Percentiles rank a stretch among this genome's conserved stretches.
phyloP scores from a whole-genome alignment of 1,140 invertebrate species.

The Odontomachus brunneus region DNA sequence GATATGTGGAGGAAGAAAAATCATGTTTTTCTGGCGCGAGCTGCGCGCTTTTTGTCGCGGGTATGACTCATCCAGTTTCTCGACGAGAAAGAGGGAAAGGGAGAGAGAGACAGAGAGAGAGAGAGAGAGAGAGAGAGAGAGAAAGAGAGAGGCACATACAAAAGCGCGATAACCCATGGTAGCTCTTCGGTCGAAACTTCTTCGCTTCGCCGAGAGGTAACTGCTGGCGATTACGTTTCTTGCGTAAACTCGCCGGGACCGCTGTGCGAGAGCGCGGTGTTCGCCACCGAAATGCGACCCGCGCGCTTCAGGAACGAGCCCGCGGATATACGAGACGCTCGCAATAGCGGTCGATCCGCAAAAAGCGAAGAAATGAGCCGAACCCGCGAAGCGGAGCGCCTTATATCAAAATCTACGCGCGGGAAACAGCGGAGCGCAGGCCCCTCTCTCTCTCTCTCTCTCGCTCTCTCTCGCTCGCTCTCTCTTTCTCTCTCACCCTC shows the following conservation, averaged over 20 bases:
- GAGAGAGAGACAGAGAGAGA: constrained; percentile 20
- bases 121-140: constrained; percentile 44
- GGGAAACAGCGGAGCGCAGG: not conserved
- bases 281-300: constrained; percentile 49
- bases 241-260: constrained; percentile 42
- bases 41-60: constrained; percentile 45
- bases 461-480: not conserved
- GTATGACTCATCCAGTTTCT: constrained; percentile 65
- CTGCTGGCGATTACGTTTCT: constrained; percentile 59
- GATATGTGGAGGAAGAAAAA: constrained; percentile 58
- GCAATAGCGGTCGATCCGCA: constrained; percentile 20
- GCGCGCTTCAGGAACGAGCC: constrained; percentile 41
- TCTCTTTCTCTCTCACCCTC: not conserved
- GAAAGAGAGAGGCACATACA: constrained; percentile 1
- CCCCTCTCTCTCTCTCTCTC: no score
- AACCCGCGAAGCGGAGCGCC: constrained; percentile 13
- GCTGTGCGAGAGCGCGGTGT: constrained; percentile 32
- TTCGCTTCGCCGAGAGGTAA: constrained; percentile 56
- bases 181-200: constrained; percentile 53
- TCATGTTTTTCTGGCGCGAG: constrained; percentile 52
- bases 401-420: constrained; percentile 23
- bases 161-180: constrained; percentile 50
- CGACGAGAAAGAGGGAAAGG: constrained; percentile 42
- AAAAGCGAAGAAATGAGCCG: constrained; percentile 42
- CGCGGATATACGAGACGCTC: constrained; percentile 34